Conservation (phyloP, 2,888 invertebrate species). For the Villa cingulata region DNA sequence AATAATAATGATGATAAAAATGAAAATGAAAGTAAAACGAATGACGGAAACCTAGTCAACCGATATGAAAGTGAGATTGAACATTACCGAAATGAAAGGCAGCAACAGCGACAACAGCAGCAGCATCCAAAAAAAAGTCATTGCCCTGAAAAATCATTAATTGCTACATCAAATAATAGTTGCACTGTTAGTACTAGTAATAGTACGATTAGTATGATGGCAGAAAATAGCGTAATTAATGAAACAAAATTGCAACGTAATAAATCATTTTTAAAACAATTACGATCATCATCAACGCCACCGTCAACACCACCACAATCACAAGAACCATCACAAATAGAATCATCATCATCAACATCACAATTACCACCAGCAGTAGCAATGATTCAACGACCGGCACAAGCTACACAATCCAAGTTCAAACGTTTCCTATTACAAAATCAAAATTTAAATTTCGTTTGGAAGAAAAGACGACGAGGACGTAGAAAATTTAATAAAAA, state of each 20-base stretch:
- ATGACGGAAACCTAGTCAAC: conserved; percentile 1
- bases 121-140: background rate
- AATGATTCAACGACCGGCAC: too few species aligned
- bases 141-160: background rate
- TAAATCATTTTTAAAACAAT: background rate
- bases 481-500: background rate
- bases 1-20: background rate
- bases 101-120: background rate
- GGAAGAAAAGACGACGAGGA: conserved; percentile 4
- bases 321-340: too few species aligned
- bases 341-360: background rate
- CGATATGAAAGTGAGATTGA: background rate
- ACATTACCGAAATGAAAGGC: background rate
- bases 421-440: conserved; percentile 5
- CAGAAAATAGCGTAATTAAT: background rate
- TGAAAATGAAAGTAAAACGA: background rate
- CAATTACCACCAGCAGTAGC: background rate
- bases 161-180: too few species aligned
- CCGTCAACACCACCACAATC: background rate
- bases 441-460: conserved; percentile 8
- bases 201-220: background rate
- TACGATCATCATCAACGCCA: background rate
- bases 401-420: conserved; percentile 3
- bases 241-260: background rate
- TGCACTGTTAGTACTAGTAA: background rate